phyloP scores from a whole-genome alignment of 1,140 invertebrate species.

The Drosophila ficusphila region DNA sequence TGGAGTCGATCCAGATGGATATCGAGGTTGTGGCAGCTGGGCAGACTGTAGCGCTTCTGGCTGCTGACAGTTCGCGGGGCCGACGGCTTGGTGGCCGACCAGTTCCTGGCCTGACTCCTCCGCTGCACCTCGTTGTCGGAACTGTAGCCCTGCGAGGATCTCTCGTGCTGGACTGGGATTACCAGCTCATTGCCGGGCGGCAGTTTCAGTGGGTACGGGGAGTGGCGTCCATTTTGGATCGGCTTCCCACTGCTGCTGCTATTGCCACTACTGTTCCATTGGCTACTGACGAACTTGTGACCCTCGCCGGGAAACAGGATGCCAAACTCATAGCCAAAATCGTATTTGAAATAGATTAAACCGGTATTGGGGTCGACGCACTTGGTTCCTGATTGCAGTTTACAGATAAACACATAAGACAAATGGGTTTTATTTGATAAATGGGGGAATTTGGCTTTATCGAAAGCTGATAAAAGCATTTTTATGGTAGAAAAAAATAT shows the following conservation, averaged over 20 bases:
- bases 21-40: constrained; percentile 79
- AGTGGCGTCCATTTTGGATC: constrained; percentile 52
- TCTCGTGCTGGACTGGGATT: constrained; percentile 79
- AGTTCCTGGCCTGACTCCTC: constrained; percentile 67
- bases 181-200: constrained; percentile 71
- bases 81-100: constrained; percentile 85
- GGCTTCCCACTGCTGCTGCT: constrained; percentile 84
- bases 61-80: constrained; percentile 47
- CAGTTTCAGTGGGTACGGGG: constrained; percentile 70
- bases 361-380: constrained; percentile 91
- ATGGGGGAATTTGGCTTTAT: background rate
- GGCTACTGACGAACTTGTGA: constrained; percentile 85
- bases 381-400: constrained; percentile 87
- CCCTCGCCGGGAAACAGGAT: constrained; percentile 89
- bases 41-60: constrained; percentile 84
- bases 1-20: constrained; percentile 79
- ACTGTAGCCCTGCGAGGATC: constrained; percentile 53
- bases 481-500: background rate
- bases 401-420: constrained; percentile 39
- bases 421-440: background rate
- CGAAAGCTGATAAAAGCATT: background rate
- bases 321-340: constrained; percentile 93
- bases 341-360: constrained; percentile 93
- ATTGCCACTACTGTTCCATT: constrained; percentile 79
- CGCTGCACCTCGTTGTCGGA: constrained; percentile 68